These are phyloP conservation scores for Salminus brasiliensis DNA, from an alignment of 2,113 vertebrate species.

Conservation along the genomic window DNA sequence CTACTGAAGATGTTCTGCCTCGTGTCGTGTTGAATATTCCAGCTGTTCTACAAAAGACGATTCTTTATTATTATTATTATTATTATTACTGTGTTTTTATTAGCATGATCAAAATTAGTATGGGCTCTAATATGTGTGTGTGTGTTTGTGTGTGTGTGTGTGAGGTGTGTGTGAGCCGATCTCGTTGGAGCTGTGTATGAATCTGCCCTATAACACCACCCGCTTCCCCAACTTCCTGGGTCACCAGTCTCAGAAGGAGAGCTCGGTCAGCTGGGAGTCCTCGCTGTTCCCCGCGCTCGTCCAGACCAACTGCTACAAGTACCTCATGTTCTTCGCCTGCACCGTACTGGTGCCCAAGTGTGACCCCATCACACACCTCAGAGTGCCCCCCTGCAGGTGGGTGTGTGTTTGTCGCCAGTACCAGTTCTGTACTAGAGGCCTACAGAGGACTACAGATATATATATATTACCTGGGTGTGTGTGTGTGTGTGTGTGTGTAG, in stretches of 20 bases:
- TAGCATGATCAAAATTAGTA: too few relatives aligned
- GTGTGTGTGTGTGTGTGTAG: conserved; percentile 57
- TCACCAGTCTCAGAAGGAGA: conserved; percentile 90
- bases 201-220: conserved; percentile 92
- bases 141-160: conserved; percentile 26
- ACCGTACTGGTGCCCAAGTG: conserved; percentile 96
- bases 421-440: too few relatives aligned
- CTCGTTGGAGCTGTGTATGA: conserved; percentile 93
- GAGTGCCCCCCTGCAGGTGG: conserved; percentile 93
- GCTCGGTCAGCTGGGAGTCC: conserved; percentile 92
- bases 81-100: too few relatives aligned
- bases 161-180: conserved; percentile 86
- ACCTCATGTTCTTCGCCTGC: conserved; percentile 98
- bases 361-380: conserved; percentile 80
- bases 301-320: conserved; percentile 96
- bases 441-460: too few relatives aligned
- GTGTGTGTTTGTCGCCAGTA: neutral
- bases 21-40: too few relatives aligned
- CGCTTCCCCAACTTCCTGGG: conserved; percentile 92
- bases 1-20: too few relatives aligned
- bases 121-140: neutral
- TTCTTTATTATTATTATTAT: too few relatives aligned
- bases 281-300: conserved; percentile 95
- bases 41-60: too few relatives aligned
- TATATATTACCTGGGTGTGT: too few relatives aligned